phyloP scores from a whole-genome alignment of 2,113 vertebrate genomes.

The Corvus hawaiiensis region DNA sequence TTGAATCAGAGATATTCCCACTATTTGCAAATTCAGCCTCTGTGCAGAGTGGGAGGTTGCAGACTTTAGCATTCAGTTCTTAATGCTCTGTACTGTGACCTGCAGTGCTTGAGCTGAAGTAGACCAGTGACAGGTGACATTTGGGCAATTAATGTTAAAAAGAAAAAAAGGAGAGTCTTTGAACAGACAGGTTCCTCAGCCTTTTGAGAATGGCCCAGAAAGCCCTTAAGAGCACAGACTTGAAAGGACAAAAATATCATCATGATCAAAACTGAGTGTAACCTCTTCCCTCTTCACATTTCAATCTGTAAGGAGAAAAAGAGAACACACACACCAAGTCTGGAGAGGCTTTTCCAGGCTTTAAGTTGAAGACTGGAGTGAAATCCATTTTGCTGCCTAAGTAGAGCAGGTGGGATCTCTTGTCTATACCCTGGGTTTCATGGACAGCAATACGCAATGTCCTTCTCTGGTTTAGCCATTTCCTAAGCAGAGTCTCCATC shows the following conservation, averaged over 20 bases:
- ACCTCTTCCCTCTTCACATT: background rate
- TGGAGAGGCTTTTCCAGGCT: background rate
- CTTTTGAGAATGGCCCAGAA: background rate
- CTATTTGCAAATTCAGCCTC: constrained; percentile 7
- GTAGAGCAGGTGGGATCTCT: background rate
- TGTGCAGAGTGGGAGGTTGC: background rate
- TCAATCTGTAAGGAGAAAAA: background rate
- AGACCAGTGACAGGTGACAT: background rate
- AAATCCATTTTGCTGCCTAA: background rate
- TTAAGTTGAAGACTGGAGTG: background rate
- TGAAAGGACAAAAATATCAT: background rate
- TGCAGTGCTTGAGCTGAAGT: background rate
- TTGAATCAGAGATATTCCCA: background rate
- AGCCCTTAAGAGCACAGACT: background rate
- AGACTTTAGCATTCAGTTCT: background rate
- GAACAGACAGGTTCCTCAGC: background rate
- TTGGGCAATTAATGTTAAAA: background rate
- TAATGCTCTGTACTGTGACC: background rate
- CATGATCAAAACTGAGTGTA: background rate
- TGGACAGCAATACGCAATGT: background rate
- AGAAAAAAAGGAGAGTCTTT: background rate
- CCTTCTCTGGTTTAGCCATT: background rate
- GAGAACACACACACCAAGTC: background rate
- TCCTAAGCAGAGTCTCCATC: background rate
- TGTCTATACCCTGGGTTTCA: accelerated